A percentile compares a stretch with the other conserved stretches of the same genome.
Evolutionary conservation across 2,888 invertebrate species (phyloP).

Genomic region (Arrhopalites spinosus): DNA sequence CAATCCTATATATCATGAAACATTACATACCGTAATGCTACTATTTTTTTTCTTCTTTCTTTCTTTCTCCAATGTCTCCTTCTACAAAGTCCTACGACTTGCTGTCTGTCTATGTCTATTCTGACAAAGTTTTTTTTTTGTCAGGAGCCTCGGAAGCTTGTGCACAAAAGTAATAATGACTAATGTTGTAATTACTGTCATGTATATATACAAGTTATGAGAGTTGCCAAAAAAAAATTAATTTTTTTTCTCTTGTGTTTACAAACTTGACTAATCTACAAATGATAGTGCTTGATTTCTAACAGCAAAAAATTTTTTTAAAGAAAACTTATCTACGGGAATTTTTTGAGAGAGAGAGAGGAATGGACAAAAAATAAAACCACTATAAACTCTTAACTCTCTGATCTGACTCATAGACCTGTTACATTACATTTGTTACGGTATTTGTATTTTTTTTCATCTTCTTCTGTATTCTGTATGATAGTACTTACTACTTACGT

Average conservation of each 20-base stretch:
- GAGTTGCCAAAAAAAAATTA: not conserved
- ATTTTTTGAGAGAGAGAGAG: too few species aligned
- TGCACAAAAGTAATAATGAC: constrained; percentile 31
- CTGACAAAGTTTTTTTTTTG: constrained; percentile 7
- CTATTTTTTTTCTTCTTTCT: not conserved
- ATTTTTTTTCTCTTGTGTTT: constrained; percentile 15
- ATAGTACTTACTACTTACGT: too few species aligned
- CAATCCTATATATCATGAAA: not conserved
- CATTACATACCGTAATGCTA: not conserved
- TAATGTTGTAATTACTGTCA: constrained; percentile 30
- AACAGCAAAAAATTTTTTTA: too few species aligned
- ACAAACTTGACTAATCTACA: constrained; percentile 18
- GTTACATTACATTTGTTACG: too few species aligned
- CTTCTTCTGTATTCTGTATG: too few species aligned
- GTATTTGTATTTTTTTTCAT: too few species aligned
- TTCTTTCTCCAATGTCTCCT: not conserved
- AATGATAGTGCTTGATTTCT: not conserved
- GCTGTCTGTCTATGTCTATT: constrained; percentile 14
- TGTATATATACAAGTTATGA: constrained; percentile 4
- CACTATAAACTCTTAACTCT: too few species aligned
- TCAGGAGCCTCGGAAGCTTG: constrained; percentile 17
- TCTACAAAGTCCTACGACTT: not conserved
- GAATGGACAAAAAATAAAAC: too few species aligned
- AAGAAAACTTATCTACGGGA: too few species aligned
- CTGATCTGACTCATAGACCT: too few species aligned